These are phyloP conservation scores for Phalanger gymnotis DNA, from an alignment of 2,797 vertebrate genomes.

Conservation along the genomic window DNA sequence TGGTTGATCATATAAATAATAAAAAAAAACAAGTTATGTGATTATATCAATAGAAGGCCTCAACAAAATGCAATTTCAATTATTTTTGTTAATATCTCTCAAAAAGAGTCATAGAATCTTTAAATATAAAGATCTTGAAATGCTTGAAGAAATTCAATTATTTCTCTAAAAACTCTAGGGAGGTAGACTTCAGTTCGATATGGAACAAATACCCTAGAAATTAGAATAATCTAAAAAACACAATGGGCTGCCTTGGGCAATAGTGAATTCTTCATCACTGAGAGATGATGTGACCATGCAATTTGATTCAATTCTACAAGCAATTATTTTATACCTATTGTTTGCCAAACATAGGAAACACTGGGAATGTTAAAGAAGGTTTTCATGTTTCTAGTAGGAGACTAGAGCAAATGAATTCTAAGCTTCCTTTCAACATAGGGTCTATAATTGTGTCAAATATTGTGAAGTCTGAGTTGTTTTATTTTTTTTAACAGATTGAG, in stretches of 20 bases:
- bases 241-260: neutral
- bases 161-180: neutral
- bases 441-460: neutral
- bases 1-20: neutral
- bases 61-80: neutral
- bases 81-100: neutral
- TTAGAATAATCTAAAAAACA: neutral
- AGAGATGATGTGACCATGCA: neutral
- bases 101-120: neutral
- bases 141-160: neutral
- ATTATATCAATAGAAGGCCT: neutral
- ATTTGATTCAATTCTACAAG: neutral
- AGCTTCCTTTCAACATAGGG: neutral
- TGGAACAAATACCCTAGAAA: neutral
- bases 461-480: too few relatives aligned
- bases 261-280: neutral
- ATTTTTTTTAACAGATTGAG: neutral
- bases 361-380: neutral
- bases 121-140: neutral
- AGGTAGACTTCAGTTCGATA: neutral
- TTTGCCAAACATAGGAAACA: neutral
- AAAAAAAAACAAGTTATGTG: neutral
- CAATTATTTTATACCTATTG: neutral
- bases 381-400: neutral
- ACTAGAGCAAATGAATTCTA: neutral